Percentiles rank a stretch among this genome's conserved stretches.
These are phyloP conservation scores for Drosophila teissieri DNA, from an alignment of 1,140 invertebrate species.

Conservation along the genomic window DNA sequence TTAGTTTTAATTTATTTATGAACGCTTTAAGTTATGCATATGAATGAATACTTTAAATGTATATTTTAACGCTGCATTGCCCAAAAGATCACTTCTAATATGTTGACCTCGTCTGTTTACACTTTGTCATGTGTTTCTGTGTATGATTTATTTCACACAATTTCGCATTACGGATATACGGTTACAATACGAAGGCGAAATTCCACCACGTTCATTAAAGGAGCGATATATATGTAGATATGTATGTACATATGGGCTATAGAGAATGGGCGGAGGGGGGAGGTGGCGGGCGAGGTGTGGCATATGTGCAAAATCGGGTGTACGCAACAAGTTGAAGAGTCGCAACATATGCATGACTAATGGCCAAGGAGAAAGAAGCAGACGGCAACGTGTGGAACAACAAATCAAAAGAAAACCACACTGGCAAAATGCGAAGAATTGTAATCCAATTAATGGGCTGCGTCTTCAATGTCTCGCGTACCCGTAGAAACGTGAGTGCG, in stretches of 20 bases:
- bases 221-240: slow-evolving; percentile 13
- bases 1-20: too few species aligned
- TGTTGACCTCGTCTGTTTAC: slow-evolving; percentile 15
- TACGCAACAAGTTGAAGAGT: slow-evolving; percentile 66
- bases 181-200: slow-evolving; percentile 53
- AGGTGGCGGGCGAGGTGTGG: slow-evolving; percentile 1
- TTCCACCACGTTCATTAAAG: slow-evolving; percentile 48
- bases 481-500: slow-evolving; percentile 40
- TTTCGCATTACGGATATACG: slow-evolving; percentile 49
- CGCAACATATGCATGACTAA: slow-evolving; percentile 47
- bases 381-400: slow-evolving; percentile 50
- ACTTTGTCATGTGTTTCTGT: slow-evolving; percentile 3
- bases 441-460: slow-evolving; percentile 73
- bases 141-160: slow-evolving; percentile 42
- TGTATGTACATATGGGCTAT: not conserved
- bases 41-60: not conserved
- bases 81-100: slow-evolving; percentile 1
- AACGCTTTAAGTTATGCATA: too few species aligned
- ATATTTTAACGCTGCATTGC: not conserved
- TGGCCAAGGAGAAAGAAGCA: slow-evolving; percentile 32
- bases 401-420: slow-evolving; percentile 25
- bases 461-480: slow-evolving; percentile 48
- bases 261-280: not conserved
- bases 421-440: slow-evolving; percentile 56
- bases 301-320: slow-evolving; percentile 23